A percentile compares a stretch with the other conserved stretches of the same genome.
phyloP scores from a whole-genome alignment of 1,140 invertebrate species.

The Cylas formicarius region DNA sequence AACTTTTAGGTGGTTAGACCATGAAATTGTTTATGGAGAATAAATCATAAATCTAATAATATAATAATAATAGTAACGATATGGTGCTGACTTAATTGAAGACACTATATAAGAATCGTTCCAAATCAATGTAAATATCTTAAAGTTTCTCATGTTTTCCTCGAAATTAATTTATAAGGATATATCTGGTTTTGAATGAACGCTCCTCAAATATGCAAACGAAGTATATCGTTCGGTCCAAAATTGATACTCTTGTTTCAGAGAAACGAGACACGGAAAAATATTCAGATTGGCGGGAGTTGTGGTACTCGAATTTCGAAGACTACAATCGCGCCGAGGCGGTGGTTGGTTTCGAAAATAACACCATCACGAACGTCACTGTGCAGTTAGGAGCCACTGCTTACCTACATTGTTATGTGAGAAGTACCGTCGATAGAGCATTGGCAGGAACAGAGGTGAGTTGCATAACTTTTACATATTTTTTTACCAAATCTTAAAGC shows the following conservation, averaged over 20 bases:
- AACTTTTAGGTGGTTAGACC: too few relatives aligned
- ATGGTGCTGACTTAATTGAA: too few relatives aligned
- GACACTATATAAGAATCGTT: too few relatives aligned
- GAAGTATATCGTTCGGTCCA: background rate
- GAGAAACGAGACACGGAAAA: constrained; percentile 17
- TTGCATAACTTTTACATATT: too few relatives aligned
- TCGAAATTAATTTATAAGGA: too few relatives aligned
- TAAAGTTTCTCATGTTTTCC: too few relatives aligned
- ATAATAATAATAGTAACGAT: too few relatives aligned
- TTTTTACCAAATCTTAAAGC: too few relatives aligned
- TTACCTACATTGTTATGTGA: constrained; percentile 63
- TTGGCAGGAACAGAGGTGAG: constrained; percentile 39
- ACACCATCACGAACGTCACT: constrained; percentile 62
- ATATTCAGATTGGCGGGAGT: constrained; percentile 36
- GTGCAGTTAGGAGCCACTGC: constrained; percentile 65
- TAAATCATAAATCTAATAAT: too few relatives aligned
- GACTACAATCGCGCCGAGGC: constrained; percentile 37
- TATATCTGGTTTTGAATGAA: too few relatives aligned
- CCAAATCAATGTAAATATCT: too few relatives aligned
- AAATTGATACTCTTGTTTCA: constrained; percentile 7
- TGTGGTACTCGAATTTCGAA: constrained; percentile 40
- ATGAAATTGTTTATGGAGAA: too few relatives aligned
- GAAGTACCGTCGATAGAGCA: constrained; percentile 51
- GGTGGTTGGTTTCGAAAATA: constrained; percentile 45
- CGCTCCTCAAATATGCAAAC: background rate